These are phyloP conservation scores for Troides oblongomaculatus DNA, from an alignment of 2,888 invertebrate species.

Conservation along the genomic window DNA sequence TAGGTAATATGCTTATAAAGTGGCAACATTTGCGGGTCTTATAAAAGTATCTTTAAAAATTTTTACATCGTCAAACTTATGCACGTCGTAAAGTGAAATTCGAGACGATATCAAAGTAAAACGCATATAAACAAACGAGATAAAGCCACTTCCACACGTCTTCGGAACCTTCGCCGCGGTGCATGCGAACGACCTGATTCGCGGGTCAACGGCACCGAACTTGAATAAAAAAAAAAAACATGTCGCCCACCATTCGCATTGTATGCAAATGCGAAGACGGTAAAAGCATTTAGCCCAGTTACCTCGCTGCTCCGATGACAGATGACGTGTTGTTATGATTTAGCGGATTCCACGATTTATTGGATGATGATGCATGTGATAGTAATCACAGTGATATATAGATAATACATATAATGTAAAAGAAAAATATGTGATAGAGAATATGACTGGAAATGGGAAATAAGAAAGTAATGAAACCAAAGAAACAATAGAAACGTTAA, in stretches of 20 bases:
- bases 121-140: slow-evolving; percentile 23
- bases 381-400: neutral
- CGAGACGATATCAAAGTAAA: slow-evolving; percentile 1
- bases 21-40: too few relatives aligned
- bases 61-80: slow-evolving; percentile 8
- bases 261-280: slow-evolving; percentile 35
- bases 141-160: slow-evolving; percentile 19
- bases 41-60: neutral
- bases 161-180: slow-evolving; percentile 20
- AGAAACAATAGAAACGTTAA: too few relatives aligned
- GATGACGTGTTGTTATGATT: slow-evolving; percentile 17
- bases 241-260: slow-evolving; percentile 34
- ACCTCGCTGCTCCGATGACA: slow-evolving; percentile 10
- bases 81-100: slow-evolving; percentile 15
- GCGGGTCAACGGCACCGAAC: slow-evolving; percentile 33
- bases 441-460: too few relatives aligned
- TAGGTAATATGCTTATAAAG: too few relatives aligned
- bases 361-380: too few relatives aligned
- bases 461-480: too few relatives aligned
- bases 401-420: too few relatives aligned
- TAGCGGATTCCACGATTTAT: slow-evolving; percentile 1
- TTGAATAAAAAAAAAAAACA: slow-evolving; percentile 30
- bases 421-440: too few relatives aligned
- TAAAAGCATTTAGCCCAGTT: slow-evolving; percentile 20
- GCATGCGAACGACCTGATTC: slow-evolving; percentile 20